Evolutionary conservation across 2,113 vertebrate genomes (phyloP).

Genomic region (Platichthys flesus): DNA sequence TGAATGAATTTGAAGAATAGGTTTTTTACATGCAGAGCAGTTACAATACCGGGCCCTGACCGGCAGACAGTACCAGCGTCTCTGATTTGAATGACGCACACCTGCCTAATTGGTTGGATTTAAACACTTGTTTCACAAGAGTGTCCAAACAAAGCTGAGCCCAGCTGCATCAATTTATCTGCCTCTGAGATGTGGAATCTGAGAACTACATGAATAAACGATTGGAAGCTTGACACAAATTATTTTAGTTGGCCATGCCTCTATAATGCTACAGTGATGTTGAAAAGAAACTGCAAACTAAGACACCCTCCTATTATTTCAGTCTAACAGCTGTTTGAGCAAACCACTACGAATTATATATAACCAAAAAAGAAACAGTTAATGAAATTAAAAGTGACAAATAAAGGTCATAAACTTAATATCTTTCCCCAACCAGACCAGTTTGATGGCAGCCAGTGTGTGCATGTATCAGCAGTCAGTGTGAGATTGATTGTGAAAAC

Average conservation of each 20-base stretch:
- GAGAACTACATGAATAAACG: background rate
- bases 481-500: background rate
- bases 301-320: background rate
- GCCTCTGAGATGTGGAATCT: conserved; percentile 15
- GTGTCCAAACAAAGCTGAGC: conserved; percentile 40
- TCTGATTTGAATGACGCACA: conserved; percentile 62
- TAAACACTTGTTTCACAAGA: conserved; percentile 36
- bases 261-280: background rate
- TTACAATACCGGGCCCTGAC: conserved; percentile 43
- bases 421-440: background rate
- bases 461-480: background rate
- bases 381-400: background rate
- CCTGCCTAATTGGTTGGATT: conserved; percentile 61
- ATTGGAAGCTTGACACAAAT: background rate
- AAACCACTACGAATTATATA: background rate
- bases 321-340: background rate
- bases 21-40: conserved; percentile 65
- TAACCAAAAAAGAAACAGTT: background rate
- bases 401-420: background rate
- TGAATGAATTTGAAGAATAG: conserved; percentile 73
- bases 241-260: background rate
- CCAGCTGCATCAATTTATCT: conserved; percentile 2
- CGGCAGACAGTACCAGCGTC: conserved; percentile 52
- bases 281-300: too few species aligned
- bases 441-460: conserved; percentile 27